phyloP scores from a whole-genome alignment of 2,888 invertebrate genomes.

The Agapetus fuscipes region DNA sequence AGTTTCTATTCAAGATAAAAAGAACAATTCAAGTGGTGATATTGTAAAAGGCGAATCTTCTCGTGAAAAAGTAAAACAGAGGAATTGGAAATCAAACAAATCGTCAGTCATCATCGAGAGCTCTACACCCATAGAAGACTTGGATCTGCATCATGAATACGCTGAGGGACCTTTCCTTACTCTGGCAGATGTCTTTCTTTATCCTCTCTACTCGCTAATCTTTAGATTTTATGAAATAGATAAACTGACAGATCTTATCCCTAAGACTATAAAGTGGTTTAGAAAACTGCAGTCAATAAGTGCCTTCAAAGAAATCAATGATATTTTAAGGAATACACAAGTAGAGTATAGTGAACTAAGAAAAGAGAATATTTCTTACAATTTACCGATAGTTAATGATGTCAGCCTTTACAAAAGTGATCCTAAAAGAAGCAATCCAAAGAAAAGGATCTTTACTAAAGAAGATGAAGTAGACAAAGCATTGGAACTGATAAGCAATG shows the following conservation, averaged over 20 bases:
- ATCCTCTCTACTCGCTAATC: conserved; percentile 58
- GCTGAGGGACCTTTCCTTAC: conserved; percentile 78
- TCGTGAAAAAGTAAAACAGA: conserved; percentile 27
- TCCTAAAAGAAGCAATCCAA: conserved; percentile 64
- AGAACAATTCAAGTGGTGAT: conserved; percentile 4
- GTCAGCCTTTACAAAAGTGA: conserved; percentile 71
- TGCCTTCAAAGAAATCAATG: conserved; percentile 22
- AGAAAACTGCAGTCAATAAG: conserved; percentile 25
- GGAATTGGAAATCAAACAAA: conserved; percentile 42
- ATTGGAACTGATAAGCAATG: conserved; percentile 34
- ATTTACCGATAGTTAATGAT: conserved; percentile 41
- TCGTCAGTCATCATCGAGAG: conserved; percentile 35
- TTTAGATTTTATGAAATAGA: conserved; percentile 36
- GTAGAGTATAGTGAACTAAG: too few species aligned
- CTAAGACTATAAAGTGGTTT: conserved; percentile 28
- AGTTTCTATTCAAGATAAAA: conserved; percentile 22
- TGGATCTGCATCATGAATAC: conserved; percentile 58
- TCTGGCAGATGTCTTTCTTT: conserved; percentile 72
- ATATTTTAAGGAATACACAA: too few species aligned
- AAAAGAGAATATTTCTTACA: not conserved
- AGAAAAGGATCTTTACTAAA: conserved; percentile 63
- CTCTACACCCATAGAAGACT: conserved; percentile 38
- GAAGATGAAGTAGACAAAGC: conserved; percentile 64
- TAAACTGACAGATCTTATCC: conserved; percentile 27
- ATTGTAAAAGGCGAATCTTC: conserved; percentile 24